Base-by-base conservation (phyloP, 2,888 invertebrate species). In the Phania funesta region DNA sequence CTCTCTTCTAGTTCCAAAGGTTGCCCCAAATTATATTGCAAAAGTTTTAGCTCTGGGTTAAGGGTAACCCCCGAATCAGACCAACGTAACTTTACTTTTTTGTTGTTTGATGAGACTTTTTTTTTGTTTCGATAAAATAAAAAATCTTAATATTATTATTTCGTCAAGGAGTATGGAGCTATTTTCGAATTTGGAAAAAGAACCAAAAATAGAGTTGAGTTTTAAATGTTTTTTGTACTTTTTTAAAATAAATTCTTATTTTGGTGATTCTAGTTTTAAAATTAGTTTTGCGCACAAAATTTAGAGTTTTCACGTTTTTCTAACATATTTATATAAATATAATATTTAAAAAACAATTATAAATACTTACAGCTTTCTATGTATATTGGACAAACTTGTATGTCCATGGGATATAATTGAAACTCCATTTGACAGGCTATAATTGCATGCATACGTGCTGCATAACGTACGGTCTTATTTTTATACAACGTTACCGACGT, bases 361-460 rank as follows among this genome's bases (percentile, higher is more conserved):
- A 52, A 81, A 54, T 87, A 93, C 96, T 95, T 90, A 96, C 96
- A 96, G 89, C 96, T 96, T 90, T 96, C 96, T 83, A 96, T 94
- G 86, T 94, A 94, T 87, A 96, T 94, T 9, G 96, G 95, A 87
- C 96, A 96, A 38, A 95, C 94, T 92, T 96, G 96, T 86, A 96
- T 95, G 89, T 96, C 96, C 95, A 96, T 95, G 24, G 96, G 96
- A 88, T 96, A 96, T 65, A 95, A 93, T 89, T 95, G 95, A 89
- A 96, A 96, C 89, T 96, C 95, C 95, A 96, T 96, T 91, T 96
- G 95, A 89, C 96, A 96, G 79, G 96, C 96, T 68, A 96, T 95
- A 85, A 96, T 95, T 0, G 96, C 95, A 88, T 96, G 95, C 95
- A 96, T 95, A 84, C 96, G 92, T 0, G 95, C 95, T 4, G 95